Base-by-base conservation (phyloP, 2,113 vertebrate species). In the Micronisus gabar region DNA sequence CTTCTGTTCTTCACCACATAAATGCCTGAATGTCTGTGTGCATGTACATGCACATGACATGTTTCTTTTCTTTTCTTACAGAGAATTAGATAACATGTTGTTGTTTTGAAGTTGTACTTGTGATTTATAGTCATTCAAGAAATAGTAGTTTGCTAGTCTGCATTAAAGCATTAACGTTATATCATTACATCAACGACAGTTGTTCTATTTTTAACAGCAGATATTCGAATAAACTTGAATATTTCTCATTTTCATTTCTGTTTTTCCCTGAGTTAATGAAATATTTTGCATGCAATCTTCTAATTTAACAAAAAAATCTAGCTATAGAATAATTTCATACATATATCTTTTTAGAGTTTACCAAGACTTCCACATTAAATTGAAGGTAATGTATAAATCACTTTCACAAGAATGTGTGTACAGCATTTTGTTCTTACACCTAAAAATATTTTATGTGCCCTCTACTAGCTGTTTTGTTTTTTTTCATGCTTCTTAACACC, bases 101-200 rank as follows among this genome's bases (percentile, higher is more conserved):
- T 52, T 74, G n/a, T 20, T 82, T 88, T 71, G 34, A 65, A 85
- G 50, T 50, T 66, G 19, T 30, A 17, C 6, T 59, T 43, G 16
- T 59, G 32, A 45, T 88, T 38, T 75, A 25, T n/a, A 68, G 68
- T 59, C 7, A 45, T 9, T 40, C 36, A 41, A 68, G 34, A 68
- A 72, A 36, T 14, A 50, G 11, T 29, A 21, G 9, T 41, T 13
- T 8, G 1, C 5, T 56, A 62, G 18, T 55, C 43, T 2, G 0
- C 52, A 32, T 68, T 79, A 58, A 93, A n/a, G 10, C 7, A 41
- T 27, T 53, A 32, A 17, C 2, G 0, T 50, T 68, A 11, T n/a
- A 59, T 53, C 17, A 40, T 65, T 74, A 38, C 12, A 36, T 47
- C 53, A 85, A 9, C 8, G 38, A 18, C 20, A 52, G 15, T 40